A percentile compares a stretch with the other conserved stretches of the same genome.
phyloP scores from a whole-genome alignment of 2,888 invertebrate species.

The Agrilus biguttatus region DNA sequence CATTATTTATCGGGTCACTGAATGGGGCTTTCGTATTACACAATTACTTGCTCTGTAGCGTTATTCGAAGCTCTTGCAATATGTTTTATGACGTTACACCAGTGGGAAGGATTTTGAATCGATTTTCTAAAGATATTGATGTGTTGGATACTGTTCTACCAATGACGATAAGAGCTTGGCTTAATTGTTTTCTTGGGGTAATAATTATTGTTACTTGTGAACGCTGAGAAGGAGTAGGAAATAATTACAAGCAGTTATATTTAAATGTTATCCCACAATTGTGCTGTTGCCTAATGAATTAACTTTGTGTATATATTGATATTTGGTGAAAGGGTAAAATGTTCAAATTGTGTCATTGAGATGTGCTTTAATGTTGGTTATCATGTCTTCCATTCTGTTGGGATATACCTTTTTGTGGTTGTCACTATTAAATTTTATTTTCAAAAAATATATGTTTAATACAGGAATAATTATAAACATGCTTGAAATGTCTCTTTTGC shows the following conservation, averaged over 20 bases:
- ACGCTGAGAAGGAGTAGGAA: background rate
- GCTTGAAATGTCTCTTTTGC: too few relatives aligned
- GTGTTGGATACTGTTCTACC: slow-evolving; percentile 57
- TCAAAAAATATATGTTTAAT: too few relatives aligned
- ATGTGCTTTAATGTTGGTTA: too few relatives aligned
- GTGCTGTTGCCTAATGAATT: too few relatives aligned
- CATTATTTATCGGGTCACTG: slow-evolving; percentile 52
- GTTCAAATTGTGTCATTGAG: too few relatives aligned
- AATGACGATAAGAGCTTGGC: slow-evolving; percentile 57
- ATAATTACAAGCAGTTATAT: slow-evolving; percentile 13
- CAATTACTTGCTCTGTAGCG: slow-evolving; percentile 44
- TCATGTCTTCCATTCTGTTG: too few relatives aligned
- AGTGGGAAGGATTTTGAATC: slow-evolving; percentile 62
- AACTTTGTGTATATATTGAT: too few relatives aligned
- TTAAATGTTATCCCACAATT: slow-evolving; percentile 2
- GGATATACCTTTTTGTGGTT: too few relatives aligned
- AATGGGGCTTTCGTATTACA: slow-evolving; percentile 48
- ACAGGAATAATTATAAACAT: too few relatives aligned
- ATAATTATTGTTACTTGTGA: slow-evolving; percentile 15
- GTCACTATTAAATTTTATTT: too few relatives aligned
- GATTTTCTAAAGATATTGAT: slow-evolving; percentile 63
- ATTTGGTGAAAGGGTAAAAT: too few relatives aligned
- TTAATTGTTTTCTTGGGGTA: slow-evolving; percentile 51
- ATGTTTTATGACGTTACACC: slow-evolving; percentile 73
- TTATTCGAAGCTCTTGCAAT: slow-evolving; percentile 51